These are phyloP conservation scores for Zootoca vivipara DNA, from an alignment of 2,113 vertebrate species.

Conservation along the genomic window DNA sequence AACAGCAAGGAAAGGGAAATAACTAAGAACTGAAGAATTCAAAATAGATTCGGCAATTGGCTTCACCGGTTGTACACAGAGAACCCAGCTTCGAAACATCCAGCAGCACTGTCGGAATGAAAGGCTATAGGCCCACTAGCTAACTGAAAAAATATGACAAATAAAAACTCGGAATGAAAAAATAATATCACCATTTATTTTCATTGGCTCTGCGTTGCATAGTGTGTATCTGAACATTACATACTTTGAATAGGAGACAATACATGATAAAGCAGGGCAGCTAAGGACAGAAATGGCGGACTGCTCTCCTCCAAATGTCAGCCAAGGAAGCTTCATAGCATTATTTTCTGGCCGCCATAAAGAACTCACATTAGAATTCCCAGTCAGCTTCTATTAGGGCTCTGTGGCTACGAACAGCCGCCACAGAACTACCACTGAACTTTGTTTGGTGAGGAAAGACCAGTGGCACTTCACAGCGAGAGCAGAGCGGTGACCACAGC, in stretches of 20 bases:
- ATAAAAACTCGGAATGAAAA: not conserved
- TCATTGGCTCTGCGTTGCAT: not conserved
- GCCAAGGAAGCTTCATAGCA: not conserved
- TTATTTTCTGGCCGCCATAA: not conserved
- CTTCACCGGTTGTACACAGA: not conserved
- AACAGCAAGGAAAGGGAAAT: not conserved
- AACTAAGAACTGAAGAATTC: not conserved
- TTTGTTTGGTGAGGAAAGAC: not conserved
- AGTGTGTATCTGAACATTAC: slow-evolving; percentile 12
- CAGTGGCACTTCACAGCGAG: not conserved
- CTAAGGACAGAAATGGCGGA: not conserved
- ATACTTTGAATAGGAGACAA: slow-evolving; percentile 6
- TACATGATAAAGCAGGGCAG: not conserved
- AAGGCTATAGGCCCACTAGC: not conserved
- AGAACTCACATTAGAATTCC: not conserved
- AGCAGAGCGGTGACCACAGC: not conserved
- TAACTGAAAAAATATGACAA: not conserved
- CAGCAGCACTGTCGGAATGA: not conserved
- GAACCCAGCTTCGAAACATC: not conserved
- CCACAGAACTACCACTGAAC: not conserved
- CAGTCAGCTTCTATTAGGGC: not conserved
- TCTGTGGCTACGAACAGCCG: not conserved
- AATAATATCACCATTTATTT: slow-evolving; percentile 4
- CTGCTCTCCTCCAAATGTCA: not conserved
- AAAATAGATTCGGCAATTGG: not conserved